Evolutionary conservation across 2,797 vertebrate species (phyloP).

Genomic region (Ataeniobius toweri): DNA sequence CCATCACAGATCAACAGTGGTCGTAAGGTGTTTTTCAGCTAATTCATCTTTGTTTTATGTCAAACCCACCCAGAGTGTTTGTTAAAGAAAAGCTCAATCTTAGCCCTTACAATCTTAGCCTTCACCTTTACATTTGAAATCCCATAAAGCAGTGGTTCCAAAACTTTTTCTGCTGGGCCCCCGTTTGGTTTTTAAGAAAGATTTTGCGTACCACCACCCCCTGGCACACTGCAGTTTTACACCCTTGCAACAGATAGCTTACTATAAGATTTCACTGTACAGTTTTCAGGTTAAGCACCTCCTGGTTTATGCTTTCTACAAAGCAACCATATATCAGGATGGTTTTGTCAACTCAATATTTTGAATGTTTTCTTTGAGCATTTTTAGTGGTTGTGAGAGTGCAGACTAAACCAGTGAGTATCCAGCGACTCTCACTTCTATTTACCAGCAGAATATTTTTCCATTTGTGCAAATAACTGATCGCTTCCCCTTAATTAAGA

Average conservation of each 20-base stretch:
- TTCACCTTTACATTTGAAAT: too few relatives aligned
- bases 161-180: too few relatives aligned
- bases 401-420: conserved; percentile 25
- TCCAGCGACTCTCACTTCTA: conserved; percentile 32
- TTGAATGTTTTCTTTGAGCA: background rate
- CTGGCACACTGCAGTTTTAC: too few relatives aligned
- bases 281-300: background rate
- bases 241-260: conserved; percentile 3
- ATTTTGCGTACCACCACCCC: too few relatives aligned
- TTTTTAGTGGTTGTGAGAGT: conserved; percentile 18
- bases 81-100: too few relatives aligned
- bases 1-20: too few relatives aligned
- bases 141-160: too few relatives aligned
- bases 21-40: too few relatives aligned
- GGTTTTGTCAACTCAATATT: background rate
- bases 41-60: too few relatives aligned
- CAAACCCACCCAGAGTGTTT: too few relatives aligned
- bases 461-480: conserved; percentile 53
- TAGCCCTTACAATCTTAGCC: too few relatives aligned
- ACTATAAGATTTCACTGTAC: background rate
- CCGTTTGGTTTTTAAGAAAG: too few relatives aligned
- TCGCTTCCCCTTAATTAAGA: conserved; percentile 55
- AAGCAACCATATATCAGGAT: background rate
- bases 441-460: conserved; percentile 61
- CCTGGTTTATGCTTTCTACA: background rate